Conservation (phyloP, 2,888 invertebrate species). For the Nephrocerus scutellatus region DNA sequence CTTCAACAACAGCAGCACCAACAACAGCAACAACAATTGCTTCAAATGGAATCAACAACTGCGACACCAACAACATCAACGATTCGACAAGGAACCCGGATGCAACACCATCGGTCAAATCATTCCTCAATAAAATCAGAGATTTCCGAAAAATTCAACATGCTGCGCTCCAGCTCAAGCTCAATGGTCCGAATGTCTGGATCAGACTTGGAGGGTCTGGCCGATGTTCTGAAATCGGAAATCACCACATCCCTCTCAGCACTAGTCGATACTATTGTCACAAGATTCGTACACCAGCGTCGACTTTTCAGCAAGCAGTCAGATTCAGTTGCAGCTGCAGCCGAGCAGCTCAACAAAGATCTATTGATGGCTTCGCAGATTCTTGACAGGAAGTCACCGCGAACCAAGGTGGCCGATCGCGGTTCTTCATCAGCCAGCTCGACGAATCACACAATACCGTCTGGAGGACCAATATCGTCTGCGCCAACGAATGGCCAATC, state of each 20-base stretch:
- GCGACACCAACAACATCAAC: conserved; percentile 30
- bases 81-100: conserved; percentile 32
- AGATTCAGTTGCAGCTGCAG: conserved; percentile 71
- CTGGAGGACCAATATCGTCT: too few species aligned
- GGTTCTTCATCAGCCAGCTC: conserved; percentile 14
- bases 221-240: conserved; percentile 86
- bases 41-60: conserved; percentile 34
- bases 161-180: conserved; percentile 63
- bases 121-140: conserved; percentile 56
- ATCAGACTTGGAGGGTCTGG: conserved; percentile 78
- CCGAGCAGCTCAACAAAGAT: conserved; percentile 80
- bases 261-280: conserved; percentile 81
- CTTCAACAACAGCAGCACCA: conserved; percentile 45
- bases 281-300: conserved; percentile 75
- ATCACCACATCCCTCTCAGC: conserved; percentile 76
- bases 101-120: conserved; percentile 35
- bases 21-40: conserved; percentile 42
- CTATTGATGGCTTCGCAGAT: conserved; percentile 73
- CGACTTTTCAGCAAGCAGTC: conserved; percentile 65
- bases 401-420: conserved; percentile 49
- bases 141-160: conserved; percentile 69
- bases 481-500: too few species aligned
- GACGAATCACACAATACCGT: too few species aligned
- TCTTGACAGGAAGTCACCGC: conserved; percentile 76
- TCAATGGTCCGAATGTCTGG: conserved; percentile 63